Evolutionary conservation across 2,797 vertebrate genomes (phyloP), one percentile per base, ranked within the genome.

Genomic region (Yasuhikotakia modesta): DNA sequence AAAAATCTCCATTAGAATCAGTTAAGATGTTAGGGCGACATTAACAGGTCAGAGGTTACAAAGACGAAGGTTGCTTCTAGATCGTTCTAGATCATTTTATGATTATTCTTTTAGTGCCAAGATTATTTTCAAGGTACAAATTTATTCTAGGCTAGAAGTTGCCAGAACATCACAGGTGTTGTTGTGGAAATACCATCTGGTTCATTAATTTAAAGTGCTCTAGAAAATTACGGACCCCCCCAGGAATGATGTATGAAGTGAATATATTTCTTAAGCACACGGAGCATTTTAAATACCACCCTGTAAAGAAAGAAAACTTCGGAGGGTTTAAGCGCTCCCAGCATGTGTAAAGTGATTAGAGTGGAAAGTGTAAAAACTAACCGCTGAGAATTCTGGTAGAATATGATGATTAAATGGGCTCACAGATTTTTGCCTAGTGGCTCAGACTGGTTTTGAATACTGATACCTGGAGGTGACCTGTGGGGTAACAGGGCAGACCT

Each of bases 151-250:
- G 24, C 81, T 86, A 79, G 81, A 58, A 82, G 85, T 81, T 3
- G 85, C 83, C 85, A 86, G 87, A 88, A 88, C 88, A 87, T 90
- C 86, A 86, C 91, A 91, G 89, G 91, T 91, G 91, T 90, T 90
- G 83, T 86, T 87, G 84, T 89, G 84, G 83, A 91, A 90, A 91
- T 88, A 91, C 88, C 91, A 91, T 91, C 90, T 92, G 91, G 88
- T 85, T 90, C 88, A 89, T 91, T 92, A 90, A 91, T 89, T 89
- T 87, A 86, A 89, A 88, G 90, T 89, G 90, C 90, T 90, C 86
- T 88, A 87, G 89, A 89, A 87, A 85, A 90, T 90, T 91, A 89
- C 88, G 35, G 76, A 82, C 86, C 79, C 58, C 85, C 85, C 75
- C 19, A 63, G 60, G 60, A 63, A 63, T 63, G 60, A 63, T 63